Conservation (phyloP, 2,797 vertebrate species). For the Parambassis ranga region DNA sequence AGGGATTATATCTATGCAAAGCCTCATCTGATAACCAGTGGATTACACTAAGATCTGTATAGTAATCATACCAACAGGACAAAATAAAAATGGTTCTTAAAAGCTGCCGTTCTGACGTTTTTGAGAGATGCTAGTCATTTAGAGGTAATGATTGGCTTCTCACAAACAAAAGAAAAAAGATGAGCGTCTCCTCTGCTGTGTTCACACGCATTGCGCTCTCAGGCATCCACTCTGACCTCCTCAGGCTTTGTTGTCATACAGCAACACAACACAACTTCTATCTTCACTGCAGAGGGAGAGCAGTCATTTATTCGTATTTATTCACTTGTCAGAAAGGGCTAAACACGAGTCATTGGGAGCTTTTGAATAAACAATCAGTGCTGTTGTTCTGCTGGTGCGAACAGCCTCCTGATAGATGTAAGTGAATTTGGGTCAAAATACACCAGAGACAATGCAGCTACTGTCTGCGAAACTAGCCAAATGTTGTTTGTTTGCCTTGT, state of each 20-base stretch:
- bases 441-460: slow-evolving; percentile 45
- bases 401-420: slow-evolving; percentile 44
- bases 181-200: neutral
- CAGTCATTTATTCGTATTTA: neutral
- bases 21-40: slow-evolving; percentile 47
- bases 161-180: no score
- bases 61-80: neutral
- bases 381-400: slow-evolving; percentile 1
- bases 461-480: slow-evolving; percentile 23
- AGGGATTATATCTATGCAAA: slow-evolving; percentile 54
- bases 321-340: slow-evolving; percentile 2
- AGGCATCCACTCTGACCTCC: neutral
- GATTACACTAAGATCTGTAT: slow-evolving; percentile 50
- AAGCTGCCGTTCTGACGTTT: no score
- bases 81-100: neutral
- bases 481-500: slow-evolving; percentile 35
- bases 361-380: neutral
- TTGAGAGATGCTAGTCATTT: neutral
- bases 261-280: neutral
- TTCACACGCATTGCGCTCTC: neutral
- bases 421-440: slow-evolving; percentile 64
- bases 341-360: neutral
- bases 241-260: neutral
- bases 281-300: neutral
- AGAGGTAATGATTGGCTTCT: neutral